Conservation (phyloP, 2,797 vertebrate genomes). For the Apogon hyalosoma region DNA sequence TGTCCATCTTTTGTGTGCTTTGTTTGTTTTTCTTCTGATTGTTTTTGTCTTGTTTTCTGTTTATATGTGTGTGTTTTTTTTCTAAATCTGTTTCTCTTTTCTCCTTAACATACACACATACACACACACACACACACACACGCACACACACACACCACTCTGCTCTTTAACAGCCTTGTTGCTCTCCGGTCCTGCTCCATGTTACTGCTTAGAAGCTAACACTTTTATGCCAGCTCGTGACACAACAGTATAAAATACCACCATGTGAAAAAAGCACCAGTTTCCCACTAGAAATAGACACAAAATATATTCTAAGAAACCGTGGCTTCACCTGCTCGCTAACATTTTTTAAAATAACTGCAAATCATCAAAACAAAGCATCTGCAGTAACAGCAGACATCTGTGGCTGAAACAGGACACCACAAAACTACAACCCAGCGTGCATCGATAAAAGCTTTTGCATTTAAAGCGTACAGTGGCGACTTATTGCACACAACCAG, state of each 20-base stretch:
- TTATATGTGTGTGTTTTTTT: background rate
- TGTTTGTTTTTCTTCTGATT: conserved; percentile 5
- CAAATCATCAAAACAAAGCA: conserved; percentile 20
- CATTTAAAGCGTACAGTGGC: conserved; percentile 45
- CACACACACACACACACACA: background rate
- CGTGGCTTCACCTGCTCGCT: too few species aligned
- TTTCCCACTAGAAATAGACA: too few species aligned
- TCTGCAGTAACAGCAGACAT: conserved; percentile 9
- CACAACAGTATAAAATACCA: background rate
- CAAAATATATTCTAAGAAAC: too few species aligned
- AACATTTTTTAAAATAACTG: background rate
- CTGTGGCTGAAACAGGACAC: conserved; percentile 18
- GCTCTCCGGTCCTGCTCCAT: background rate
- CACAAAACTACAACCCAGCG: conserved; percentile 8
- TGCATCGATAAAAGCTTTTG: conserved; percentile 38
- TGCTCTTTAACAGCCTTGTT: conserved; percentile 8
- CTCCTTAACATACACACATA: background rate
- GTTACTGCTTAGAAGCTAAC: conserved; percentile 4
- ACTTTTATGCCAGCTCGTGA: background rate
- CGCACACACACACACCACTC: background rate
- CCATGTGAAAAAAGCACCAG: too few species aligned
- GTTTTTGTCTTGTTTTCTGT: conserved; percentile 15
- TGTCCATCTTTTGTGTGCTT: background rate
- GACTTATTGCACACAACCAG: conserved; percentile 28
- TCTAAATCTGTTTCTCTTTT: conserved; percentile 27